phyloP scores from a whole-genome alignment of 2,797 vertebrate species.

The Catostomus latipinnis region DNA sequence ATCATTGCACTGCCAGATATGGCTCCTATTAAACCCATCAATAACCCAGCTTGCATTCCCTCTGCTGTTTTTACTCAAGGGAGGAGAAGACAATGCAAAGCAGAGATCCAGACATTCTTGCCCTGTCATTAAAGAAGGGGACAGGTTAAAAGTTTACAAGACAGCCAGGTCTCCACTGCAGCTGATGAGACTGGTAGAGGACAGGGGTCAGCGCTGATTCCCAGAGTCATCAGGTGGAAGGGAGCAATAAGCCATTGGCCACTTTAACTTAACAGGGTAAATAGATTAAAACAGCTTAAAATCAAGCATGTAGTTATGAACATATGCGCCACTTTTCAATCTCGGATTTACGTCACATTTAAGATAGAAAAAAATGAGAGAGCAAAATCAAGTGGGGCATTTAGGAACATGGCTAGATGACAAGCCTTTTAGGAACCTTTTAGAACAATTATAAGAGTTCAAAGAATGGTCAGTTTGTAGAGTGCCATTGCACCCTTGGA shows the following conservation, averaged over 20 bases:
- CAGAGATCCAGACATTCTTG: slow-evolving; percentile 66
- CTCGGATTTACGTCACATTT: neutral
- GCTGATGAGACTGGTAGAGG: slow-evolving; percentile 18
- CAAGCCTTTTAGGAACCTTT: neutral
- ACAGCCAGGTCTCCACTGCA: slow-evolving; percentile 49
- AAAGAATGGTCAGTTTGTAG: slow-evolving; percentile 26
- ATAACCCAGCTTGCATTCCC: neutral
- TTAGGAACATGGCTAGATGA: slow-evolving; percentile 21
- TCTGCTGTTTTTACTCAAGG: neutral
- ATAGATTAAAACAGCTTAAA: slow-evolving; percentile 37
- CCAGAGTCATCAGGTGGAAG: slow-evolving; percentile 29
- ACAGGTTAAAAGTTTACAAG: slow-evolving; percentile 73
- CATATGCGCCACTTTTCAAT: neutral
- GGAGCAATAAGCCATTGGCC: neutral
- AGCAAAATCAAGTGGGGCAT: slow-evolving; percentile 5
- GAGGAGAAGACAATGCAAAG: neutral
- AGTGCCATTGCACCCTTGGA: neutral
- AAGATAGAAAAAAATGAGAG: neutral
- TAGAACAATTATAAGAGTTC: slow-evolving; percentile 11
- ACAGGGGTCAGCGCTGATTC: slow-evolving; percentile 50
- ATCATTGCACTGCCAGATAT: no score
- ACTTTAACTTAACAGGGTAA: slow-evolving; percentile 38
- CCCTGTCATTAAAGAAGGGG: slow-evolving; percentile 63
- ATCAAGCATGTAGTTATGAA: neutral
- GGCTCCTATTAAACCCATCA: slow-evolving; percentile 8